Evolutionary conservation across 2,113 vertebrate species (phyloP).

Genomic region (Nothocercus julius): DNA sequence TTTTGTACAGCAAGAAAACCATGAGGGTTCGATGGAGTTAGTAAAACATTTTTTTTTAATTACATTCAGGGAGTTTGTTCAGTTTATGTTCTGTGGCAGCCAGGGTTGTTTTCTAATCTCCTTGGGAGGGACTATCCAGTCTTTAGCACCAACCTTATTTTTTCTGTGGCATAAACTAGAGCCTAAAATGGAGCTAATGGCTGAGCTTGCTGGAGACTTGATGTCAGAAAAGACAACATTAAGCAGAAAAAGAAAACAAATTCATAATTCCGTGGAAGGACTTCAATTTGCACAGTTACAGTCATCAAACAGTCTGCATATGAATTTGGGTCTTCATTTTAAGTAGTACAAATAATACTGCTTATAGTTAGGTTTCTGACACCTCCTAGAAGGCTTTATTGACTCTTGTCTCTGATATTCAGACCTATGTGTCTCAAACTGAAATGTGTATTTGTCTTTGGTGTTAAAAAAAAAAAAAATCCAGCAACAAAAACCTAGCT

Average conservation of each 20-base stretch:
- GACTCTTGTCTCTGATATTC: slow-evolving; percentile 23
- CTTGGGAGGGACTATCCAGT: neutral
- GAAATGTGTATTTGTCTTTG: neutral
- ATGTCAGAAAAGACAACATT: slow-evolving; percentile 59
- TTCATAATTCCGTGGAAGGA: slow-evolving; percentile 61
- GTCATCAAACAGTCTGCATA: slow-evolving; percentile 53
- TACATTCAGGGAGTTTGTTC: neutral
- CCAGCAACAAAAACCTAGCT: neutral
- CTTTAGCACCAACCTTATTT: neutral
- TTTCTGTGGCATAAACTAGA: neutral
- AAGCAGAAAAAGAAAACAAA: slow-evolving; percentile 71
- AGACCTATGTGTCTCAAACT: neutral
- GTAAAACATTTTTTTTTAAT: neutral
- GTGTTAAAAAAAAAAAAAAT: neutral
- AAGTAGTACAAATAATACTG: slow-evolving; percentile 43
- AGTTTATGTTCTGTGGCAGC: neutral
- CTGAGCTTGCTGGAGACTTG: slow-evolving; percentile 42
- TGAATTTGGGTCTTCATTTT: slow-evolving; percentile 60
- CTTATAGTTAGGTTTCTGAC: slow-evolving; percentile 30
- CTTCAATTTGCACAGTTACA: slow-evolving; percentile 51
- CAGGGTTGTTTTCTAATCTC: neutral
- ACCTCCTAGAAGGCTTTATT: slow-evolving; percentile 34
- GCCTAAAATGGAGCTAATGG: slow-evolving; percentile 1
- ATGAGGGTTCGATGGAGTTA: neutral
- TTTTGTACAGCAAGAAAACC: neutral